phyloP scores from a whole-genome alignment of 2,113 vertebrate genomes.

The Azemiops feae region DNA sequence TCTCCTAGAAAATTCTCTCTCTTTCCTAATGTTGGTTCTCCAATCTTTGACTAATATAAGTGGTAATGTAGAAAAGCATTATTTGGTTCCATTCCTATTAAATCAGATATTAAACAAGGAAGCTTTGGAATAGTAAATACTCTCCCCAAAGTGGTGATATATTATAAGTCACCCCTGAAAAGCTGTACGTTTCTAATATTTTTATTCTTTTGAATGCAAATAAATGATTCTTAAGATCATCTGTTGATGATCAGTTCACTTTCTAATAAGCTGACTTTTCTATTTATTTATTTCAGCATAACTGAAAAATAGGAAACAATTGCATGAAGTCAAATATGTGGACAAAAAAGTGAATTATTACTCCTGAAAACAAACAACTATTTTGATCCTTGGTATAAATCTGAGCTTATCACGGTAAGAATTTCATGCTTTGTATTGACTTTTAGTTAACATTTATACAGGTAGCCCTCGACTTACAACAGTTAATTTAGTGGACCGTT shows the following conservation, averaged over 20 bases:
- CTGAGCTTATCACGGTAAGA: slow-evolving; percentile 34
- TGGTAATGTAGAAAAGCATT: background rate
- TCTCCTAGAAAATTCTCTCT: background rate
- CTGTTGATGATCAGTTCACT: background rate
- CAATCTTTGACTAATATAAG: background rate
- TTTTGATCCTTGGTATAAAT: slow-evolving; percentile 31
- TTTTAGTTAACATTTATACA: slow-evolving; percentile 16
- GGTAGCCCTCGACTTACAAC: background rate
- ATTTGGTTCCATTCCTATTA: background rate
- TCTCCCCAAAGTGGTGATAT: background rate
- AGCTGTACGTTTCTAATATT: background rate
- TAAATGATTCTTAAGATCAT: background rate
- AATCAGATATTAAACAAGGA: background rate
- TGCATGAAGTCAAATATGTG: slow-evolving; percentile 10
- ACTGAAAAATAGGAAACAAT: slow-evolving; percentile 10
- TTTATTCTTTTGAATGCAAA: background rate
- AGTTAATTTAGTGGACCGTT: background rate
- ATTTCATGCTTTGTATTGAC: background rate
- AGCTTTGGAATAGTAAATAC: background rate
- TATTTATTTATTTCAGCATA: slow-evolving; percentile 26
- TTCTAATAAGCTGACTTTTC: background rate
- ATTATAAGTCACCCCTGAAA: fast-evolving
- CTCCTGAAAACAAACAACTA: slow-evolving; percentile 16
- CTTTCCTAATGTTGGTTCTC: background rate
- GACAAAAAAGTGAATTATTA: slow-evolving; percentile 15